Base-by-base conservation (phyloP, 2,888 invertebrate genomes). In the Trissolcus japonicus region DNA sequence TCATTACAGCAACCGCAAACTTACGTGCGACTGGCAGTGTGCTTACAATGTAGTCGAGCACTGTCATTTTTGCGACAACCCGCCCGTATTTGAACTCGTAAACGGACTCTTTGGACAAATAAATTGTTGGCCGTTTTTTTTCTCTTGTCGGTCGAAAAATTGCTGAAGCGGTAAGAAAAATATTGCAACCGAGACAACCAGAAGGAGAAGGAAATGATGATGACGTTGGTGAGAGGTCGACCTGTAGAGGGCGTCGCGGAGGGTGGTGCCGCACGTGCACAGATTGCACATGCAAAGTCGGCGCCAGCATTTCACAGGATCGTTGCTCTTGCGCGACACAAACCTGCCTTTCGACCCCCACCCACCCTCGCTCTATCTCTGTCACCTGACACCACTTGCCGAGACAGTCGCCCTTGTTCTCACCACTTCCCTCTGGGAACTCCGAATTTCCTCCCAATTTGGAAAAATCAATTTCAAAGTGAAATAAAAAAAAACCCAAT, bases 271-370 rank as follows among this genome's bases (percentile, higher is more conserved):
- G 55, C 68, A 69, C 60, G 68, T 69, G 68, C 68, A 69, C 48
- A 35, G 56, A 61, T 62, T 69, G 9, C 62, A 56, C 62, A 71
- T 71, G 71, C 62, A 56, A 51, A 62, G 61, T 9, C 11, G 17
- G 7, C 65, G 40, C 41, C 61, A 63, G 63, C 73, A 65, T 65
- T 55, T 73, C 73, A 60, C 73, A 73, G 73, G 73, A 73, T 73
- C 73, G 73, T 73, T 65, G 73, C 73, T 73, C 73, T 66, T 73
- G 73, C 73, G 73, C 73, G 65, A 73, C 60, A 65, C 60, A 73
- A 62, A 35, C 65, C 60, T 43, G 21, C 56, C 55, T 55, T 57
- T 29, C 63, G 43, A 55, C 40, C 40, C 54, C 59, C 17, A 35
- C 43, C 17, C 46, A 25, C 25, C 56, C 25, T 25, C n/a, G 14